Evolutionary conservation across 2,888 invertebrate species (phyloP), one percentile per base, ranked within the genome.

Genomic region (Tromatobia lineatoria): DNA sequence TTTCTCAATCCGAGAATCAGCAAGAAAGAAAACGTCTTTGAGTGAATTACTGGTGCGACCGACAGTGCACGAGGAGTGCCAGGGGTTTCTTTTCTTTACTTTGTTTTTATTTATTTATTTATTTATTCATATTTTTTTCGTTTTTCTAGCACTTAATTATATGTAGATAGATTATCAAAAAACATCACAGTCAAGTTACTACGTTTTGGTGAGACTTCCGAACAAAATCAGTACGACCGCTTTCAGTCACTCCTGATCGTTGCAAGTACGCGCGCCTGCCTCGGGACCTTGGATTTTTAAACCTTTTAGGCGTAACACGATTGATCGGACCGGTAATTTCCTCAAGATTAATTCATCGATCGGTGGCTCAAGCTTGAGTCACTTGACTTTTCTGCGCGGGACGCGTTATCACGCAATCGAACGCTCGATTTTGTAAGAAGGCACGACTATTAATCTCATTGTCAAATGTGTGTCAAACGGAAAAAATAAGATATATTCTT

Each of bases 151-250:
- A 54, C 59, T 69, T 80, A 66, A 83, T 83, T 74, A 80, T 81
- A 80, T 81, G 87, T 89, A 89, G 89, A 87, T 91, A 89, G 88
- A 90, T 91, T 89, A 89, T 91, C 88, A 90, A 91, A 90, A 91
- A 91, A 90, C 89, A 91, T 92, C 91, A 91, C 92, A 91, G 92
- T 91, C 90, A 88, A 85, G 86, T 86, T 86, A 69, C 76, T 82
- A 87, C 82, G 85, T 85, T 84, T 80, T 78, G 84, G 77, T 76
- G 81, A 78, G 64, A 78, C 69, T 70, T 75, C 52, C 47, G 38
- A 75, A 78, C 77, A 69, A 80, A 80, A 77, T 78, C 83, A 61
- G 29, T 76, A 80, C 66, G 79, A 71, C 66, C 70, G 67, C 66
- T 79, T 66, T 47, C 25, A n/a, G 75, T 69, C 64, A 61, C 52